Conservation (phyloP, 2,888 invertebrate species). For the Lochmaea capreae region DNA sequence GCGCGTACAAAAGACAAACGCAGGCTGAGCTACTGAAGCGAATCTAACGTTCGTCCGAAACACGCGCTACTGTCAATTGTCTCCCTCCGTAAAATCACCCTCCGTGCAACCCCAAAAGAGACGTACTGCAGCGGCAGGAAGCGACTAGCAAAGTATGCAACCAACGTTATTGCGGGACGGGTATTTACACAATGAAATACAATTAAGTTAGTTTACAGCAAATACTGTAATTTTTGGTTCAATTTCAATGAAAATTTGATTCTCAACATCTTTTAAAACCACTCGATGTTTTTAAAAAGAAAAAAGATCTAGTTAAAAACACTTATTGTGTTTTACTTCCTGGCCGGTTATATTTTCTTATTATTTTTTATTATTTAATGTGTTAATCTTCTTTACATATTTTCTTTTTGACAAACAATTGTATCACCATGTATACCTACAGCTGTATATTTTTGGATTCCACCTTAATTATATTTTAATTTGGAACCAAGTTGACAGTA, state of each 20-base stretch:
- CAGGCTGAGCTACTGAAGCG: slow-evolving; percentile 44
- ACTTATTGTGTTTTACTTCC: too few species aligned
- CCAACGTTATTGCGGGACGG: slow-evolving; percentile 22
- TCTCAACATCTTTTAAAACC: too few species aligned
- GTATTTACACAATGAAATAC: slow-evolving; percentile 18
- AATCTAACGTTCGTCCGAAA: slow-evolving; percentile 48
- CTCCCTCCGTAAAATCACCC: slow-evolving; percentile 54
- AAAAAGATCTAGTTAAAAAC: too few species aligned
- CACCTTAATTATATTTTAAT: too few species aligned
- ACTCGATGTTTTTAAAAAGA: too few species aligned
- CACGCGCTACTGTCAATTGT: slow-evolving; percentile 47
- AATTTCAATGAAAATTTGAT: background rate
- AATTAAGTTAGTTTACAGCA: slow-evolving; percentile 10
- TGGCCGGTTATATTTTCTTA: too few species aligned
- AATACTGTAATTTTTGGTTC: background rate
- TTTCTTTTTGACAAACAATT: too few species aligned
- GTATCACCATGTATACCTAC: too few species aligned
- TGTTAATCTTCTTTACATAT: too few species aligned
- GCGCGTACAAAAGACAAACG: slow-evolving; percentile 39
- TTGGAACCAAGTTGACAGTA: too few species aligned
- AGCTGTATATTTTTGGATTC: too few species aligned
- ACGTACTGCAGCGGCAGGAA: slow-evolving; percentile 47
- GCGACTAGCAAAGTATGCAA: slow-evolving; percentile 36
- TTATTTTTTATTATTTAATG: too few species aligned
- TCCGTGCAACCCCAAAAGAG: slow-evolving; percentile 59